Percentiles rank a stretch among this genome's conserved stretches.
Evolutionary conservation across 2,113 vertebrate species (phyloP).

Genomic region (Lamprologus callipterus): DNA sequence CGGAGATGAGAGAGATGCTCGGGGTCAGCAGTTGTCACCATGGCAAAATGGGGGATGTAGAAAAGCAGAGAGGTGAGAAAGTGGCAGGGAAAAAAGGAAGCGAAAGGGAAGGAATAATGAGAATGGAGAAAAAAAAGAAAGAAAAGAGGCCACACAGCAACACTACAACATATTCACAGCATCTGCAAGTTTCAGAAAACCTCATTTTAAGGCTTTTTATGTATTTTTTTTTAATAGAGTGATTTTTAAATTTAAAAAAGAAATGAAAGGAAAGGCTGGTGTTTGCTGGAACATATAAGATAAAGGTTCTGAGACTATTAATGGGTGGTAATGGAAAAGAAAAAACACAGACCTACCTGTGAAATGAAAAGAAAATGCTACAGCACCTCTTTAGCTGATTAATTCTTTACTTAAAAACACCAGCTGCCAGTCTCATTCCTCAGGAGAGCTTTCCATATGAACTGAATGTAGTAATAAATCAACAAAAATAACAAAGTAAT

Average conservation of each 20-base stretch:
- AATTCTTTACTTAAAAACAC: neutral
- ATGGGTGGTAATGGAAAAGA: neutral
- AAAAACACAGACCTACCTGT: neutral
- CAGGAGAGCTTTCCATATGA: neutral
- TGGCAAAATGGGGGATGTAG: neutral
- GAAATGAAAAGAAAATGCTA: neutral
- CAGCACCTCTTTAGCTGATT: neutral
- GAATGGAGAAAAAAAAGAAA: neutral
- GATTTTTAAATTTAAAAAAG: neutral
- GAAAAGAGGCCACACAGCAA: neutral
- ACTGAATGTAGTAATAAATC: neutral
- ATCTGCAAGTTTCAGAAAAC: neutral
- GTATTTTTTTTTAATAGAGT: neutral
- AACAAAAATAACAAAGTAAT: neutral
- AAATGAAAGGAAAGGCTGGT: neutral
- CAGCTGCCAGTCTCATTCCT: neutral
- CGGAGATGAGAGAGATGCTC: slow-evolving; percentile 27
- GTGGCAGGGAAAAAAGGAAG: neutral
- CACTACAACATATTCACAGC: neutral
- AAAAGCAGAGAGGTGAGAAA: neutral
- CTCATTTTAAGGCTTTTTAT: neutral
- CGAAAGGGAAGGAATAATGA: neutral
- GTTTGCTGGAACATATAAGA: neutral
- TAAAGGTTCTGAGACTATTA: neutral
- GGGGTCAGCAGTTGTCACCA: slow-evolving; percentile 29